Conservation (phyloP, 2,888 invertebrate genomes). For the Callyntrura guangdongensis region DNA sequence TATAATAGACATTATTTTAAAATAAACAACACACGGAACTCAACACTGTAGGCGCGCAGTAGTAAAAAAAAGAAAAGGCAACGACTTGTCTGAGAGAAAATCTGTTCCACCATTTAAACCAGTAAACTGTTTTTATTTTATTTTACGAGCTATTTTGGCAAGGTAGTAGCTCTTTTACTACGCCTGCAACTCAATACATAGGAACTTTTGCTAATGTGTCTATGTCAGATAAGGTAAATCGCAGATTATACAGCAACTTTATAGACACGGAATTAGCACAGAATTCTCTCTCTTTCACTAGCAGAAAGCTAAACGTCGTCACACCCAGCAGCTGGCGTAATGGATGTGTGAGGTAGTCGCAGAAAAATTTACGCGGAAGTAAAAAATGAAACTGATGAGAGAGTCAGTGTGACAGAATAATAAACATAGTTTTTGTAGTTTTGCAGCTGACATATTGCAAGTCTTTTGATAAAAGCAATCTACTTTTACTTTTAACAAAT, state of each 20-base stretch:
- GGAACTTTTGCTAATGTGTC: background rate
- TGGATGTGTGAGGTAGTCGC: conserved; percentile 1
- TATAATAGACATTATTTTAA: too few species aligned
- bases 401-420: conserved; percentile 36
- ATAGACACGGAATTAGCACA: background rate
- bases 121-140: background rate
- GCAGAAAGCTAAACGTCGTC: too few species aligned
- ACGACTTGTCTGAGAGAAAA: background rate
- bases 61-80: background rate
- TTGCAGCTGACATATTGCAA: background rate
- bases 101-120: background rate
- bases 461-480: conserved; percentile 10
- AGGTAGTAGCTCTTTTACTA: background rate
- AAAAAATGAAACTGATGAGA: conserved; percentile 10
- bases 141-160: conserved; percentile 49
- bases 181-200: background rate
- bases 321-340: background rate
- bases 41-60: background rate
- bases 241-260: background rate
- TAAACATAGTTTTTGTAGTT: conserved; percentile 10
- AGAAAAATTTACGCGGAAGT: conserved; percentile 12
- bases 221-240: background rate
- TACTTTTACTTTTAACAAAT: conserved; percentile 30
- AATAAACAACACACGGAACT: background rate
- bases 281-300: too few species aligned